Evolutionary conservation across 2,113 vertebrate genomes (phyloP), one percentile per base, ranked within the genome.

Genomic region (Hucho hucho): DNA sequence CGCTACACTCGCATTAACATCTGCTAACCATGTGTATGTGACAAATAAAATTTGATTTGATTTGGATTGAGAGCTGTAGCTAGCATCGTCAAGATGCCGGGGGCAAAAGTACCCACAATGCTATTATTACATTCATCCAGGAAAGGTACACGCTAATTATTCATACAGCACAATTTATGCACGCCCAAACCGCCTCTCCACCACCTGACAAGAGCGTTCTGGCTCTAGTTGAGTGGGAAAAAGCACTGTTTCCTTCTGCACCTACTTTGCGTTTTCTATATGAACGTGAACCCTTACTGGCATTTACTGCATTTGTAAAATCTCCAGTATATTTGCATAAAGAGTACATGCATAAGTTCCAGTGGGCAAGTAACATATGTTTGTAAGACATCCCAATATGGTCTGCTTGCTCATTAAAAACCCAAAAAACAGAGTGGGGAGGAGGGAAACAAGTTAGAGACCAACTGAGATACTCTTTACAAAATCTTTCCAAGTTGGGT

Each of bases 171-270:
- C 29, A 28, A 72, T 72, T 13, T 67, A 67, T 72, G 69, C 13
- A 65, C 64, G 22, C 63, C 70, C 47, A 32, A 32, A 32, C 6
- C 32, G 6, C 32, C 32, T 32, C 32, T 28, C 5, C 63, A n/a
- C 68, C 29, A 58, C 46, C 14, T 64, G 69, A 71, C 58, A 76
- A 16, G 74, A 37, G 24, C 46, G 49, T 11, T 69, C 74, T 46
- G 53, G 9, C 37, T 43, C 56, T 47, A 59, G 4, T 37, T 53
- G 25, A 32, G 53, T 69, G 66, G 32, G 43, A 72, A 37, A 63
- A 61, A 63, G 5, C 29, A 61, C 70, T 11, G 4, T 37, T 9
- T 64, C 63, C 22, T 64, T 64, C 63, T 6, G 5, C 56, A 4
- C n/a, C 49, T 14, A 53, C 14, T 53, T 13, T 59, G n/a, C 4